Evolutionary conservation across 2,113 vertebrate species (phyloP).

Genomic region (Lagopus leucura): DNA sequence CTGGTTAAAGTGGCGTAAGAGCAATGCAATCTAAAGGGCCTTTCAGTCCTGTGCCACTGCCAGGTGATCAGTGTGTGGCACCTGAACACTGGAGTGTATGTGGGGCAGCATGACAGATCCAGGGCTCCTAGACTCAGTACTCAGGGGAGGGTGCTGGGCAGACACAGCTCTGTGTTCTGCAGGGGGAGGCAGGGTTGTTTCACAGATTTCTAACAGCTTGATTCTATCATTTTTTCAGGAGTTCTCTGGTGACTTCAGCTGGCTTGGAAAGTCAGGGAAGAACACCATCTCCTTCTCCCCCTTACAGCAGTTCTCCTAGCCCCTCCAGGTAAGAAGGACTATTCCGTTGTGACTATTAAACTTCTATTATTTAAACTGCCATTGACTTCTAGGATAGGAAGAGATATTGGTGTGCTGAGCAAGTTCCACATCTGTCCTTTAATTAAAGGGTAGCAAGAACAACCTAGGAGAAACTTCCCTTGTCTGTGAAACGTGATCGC

Average conservation of each 20-base stretch:
- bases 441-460: neutral
- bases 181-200: neutral
- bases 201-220: neutral
- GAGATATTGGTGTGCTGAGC: neutral
- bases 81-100: neutral
- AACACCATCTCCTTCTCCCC: conserved; percentile 82
- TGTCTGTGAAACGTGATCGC: neutral
- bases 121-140: fast-evolving
- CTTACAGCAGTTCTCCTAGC: conserved; percentile 79
- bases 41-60: neutral
- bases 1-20: too few species aligned
- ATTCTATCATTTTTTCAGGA: conserved; percentile 59
- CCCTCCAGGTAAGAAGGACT: conserved; percentile 81
- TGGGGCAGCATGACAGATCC: neutral
- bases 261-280: conserved; percentile 83
- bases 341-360: neutral
- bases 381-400: neutral
- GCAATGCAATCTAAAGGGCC: neutral
- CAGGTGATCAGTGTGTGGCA: neutral
- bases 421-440: neutral
- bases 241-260: conserved; percentile 80
- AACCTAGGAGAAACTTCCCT: neutral
- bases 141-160: neutral
- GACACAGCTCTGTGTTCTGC: too few species aligned
- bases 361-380: neutral